Evolutionary conservation across 2,888 invertebrate species (phyloP).

Genomic region (Gortyna flavago): DNA sequence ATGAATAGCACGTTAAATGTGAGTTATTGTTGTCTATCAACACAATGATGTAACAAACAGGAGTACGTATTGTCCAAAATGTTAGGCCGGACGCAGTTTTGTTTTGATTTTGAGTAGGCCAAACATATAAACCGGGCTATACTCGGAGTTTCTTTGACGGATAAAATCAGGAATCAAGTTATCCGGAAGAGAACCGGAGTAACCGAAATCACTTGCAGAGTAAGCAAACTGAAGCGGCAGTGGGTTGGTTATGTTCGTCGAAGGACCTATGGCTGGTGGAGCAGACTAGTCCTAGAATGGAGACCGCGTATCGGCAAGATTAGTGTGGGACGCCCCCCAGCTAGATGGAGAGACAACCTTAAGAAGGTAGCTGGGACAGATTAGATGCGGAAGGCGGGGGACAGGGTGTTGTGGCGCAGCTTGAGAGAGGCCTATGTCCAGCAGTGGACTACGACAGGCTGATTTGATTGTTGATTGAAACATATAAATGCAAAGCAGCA

Average conservation of each 20-base stretch:
- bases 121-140: not conserved
- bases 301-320: not conserved
- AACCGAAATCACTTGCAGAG: not conserved
- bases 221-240: not conserved
- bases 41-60: constrained; percentile 64
- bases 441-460: not conserved
- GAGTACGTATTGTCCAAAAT: constrained; percentile 28
- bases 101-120: constrained; percentile 6
- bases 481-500: not conserved
- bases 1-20: constrained; percentile 67
- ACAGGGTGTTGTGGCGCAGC: not conserved
- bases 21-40: constrained; percentile 64
- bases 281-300: not conserved
- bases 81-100: constrained; percentile 18
- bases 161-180: not conserved
- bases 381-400: not conserved
- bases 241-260: not conserved
- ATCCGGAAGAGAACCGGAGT: not conserved
- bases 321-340: not conserved
- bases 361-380: not conserved
- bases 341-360: not conserved
- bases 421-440: not conserved
- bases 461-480: not conserved
- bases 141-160: not conserved
- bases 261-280: not conserved